Conservation (phyloP, 2,797 vertebrate species). For the Discoglossus pictus region DNA sequence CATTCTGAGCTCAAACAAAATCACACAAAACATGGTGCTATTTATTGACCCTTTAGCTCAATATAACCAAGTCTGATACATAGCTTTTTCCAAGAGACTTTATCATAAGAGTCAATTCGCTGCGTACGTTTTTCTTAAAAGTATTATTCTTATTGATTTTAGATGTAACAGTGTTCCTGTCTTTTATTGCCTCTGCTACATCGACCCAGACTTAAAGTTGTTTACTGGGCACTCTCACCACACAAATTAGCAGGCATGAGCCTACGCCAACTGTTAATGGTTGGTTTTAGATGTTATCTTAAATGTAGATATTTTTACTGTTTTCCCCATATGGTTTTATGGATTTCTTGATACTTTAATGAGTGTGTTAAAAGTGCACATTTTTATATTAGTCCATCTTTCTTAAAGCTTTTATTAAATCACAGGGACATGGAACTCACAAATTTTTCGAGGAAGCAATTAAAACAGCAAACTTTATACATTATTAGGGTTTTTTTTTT, state of each 20-base stretch:
- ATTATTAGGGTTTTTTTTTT: too few species aligned
- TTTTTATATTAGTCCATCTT: too few species aligned
- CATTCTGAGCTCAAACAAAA: neutral
- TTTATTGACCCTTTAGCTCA: slow-evolving; percentile 29
- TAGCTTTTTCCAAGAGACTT: slow-evolving; percentile 32
- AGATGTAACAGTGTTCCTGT: slow-evolving; percentile 7
- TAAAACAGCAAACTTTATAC: too few species aligned
- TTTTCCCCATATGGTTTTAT: slow-evolving; percentile 15
- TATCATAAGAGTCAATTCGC: slow-evolving; percentile 23
- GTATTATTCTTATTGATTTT: slow-evolving; percentile 42
- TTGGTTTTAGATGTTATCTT: neutral
- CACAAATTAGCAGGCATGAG: slow-evolving; percentile 23
- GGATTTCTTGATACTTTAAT: neutral
- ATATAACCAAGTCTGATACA: neutral
- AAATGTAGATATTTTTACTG: neutral
- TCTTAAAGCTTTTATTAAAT: too few species aligned
- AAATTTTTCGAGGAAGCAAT: too few species aligned
- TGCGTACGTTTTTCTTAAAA: slow-evolving; percentile 36
- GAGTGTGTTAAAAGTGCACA: neutral
- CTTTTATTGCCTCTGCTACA: slow-evolving; percentile 26
- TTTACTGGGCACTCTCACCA: slow-evolving; percentile 22
- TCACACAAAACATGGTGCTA: slow-evolving; percentile 5
- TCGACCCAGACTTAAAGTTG: slow-evolving; percentile 23
- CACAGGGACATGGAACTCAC: too few species aligned
- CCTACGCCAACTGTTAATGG: slow-evolving; percentile 20